Base-by-base conservation (phyloP, 1,140 invertebrate genomes). In the Helicoverpa zea region DNA sequence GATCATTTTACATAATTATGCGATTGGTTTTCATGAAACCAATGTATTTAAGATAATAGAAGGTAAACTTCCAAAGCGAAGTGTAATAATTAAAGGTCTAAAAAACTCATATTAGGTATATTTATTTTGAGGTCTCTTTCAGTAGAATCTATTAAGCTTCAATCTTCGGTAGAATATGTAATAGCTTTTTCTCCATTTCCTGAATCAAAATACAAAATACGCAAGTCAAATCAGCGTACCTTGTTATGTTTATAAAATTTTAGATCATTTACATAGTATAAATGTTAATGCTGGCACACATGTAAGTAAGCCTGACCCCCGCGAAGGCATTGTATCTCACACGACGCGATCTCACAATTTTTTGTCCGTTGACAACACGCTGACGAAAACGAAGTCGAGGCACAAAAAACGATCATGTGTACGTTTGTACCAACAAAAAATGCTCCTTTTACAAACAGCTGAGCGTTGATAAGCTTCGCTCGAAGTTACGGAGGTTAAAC, bases 401-500 rank as follows among this genome's bases (percentile, higher is more conserved):
- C 72, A 83, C 78, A 88, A 86, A 87, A 86, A 87, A 80, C 58
- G 68, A 81, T 86, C 84, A 85, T 83, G 80, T 87, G 84, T 82
- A 81, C 64, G 56, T 68, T 30, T 23, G 16, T 56, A 14, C 16
- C 23, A 16, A 52, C 61, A 85, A 87, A 87, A 84, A 84, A 83
- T 47, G 80, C 58, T 86, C 81, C 83, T 81, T 87, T 72, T 74
- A 75, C 83, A 86, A 89, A 88, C 88, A 89, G 88, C 88, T 89
- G 88, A 89, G 88, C 79, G 59, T 66, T 82, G 83, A 87, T 88
- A 86, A 88, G 81, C 58, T 14, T n/a, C 16, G 47, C 29, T 54
- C 30, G 2, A 12, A 14, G 68, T 30, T 29, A 2, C 5, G 12
- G 14, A 58, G 70, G 68, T 54, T 54, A 54, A 52, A 73, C 70